Conservation (phyloP, 2,113 vertebrate species). For the Odocoileus hemionus region DNA sequence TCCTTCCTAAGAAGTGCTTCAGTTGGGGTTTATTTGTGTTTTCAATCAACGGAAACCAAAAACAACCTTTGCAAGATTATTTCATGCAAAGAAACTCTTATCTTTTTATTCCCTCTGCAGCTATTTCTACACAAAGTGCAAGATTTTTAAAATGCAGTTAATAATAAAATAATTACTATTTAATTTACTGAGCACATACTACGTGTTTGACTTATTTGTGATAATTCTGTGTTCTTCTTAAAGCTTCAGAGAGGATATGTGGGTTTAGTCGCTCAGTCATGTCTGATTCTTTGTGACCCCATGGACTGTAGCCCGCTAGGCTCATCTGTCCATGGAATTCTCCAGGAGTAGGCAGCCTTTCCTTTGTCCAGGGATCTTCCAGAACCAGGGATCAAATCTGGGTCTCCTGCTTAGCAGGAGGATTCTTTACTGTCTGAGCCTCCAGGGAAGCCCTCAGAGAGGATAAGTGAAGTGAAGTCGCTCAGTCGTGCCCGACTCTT, state of each 20-base stretch:
- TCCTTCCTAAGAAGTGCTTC: constrained; percentile 7
- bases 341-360: background rate
- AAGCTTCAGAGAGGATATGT: background rate
- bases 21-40: constrained; percentile 43
- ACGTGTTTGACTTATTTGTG: background rate
- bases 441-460: background rate
- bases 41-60: constrained; percentile 33
- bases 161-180: background rate
- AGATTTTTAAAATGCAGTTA: background rate
- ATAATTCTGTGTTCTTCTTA: background rate
- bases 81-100: background rate
- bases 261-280: background rate
- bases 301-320: background rate
- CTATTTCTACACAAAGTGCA: background rate
- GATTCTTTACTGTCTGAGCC: too few relatives aligned
- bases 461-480: too few relatives aligned
- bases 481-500: too few relatives aligned
- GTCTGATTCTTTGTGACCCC: background rate
- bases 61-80: background rate
- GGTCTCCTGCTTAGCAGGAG: background rate
- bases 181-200: background rate
- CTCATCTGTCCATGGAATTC: background rate
- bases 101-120: background rate
- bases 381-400: background rate
- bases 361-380: background rate